These are phyloP conservation scores for Ectemnius continuus DNA, from an alignment of 2,888 invertebrate genomes.

Conservation along the genomic window DNA sequence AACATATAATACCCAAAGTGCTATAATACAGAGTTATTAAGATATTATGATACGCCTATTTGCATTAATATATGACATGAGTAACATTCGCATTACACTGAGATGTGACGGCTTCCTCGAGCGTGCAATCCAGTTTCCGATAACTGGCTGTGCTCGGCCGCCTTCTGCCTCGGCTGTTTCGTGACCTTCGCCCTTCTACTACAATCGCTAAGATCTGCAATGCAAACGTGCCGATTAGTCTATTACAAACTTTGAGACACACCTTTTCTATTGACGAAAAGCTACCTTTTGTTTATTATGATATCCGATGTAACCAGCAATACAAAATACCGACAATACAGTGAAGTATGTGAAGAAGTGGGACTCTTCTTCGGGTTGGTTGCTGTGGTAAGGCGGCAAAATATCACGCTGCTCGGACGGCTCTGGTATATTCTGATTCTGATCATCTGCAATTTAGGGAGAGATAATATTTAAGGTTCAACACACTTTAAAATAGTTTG, in stretches of 20 bases:
- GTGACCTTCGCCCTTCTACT: conserved; percentile 81
- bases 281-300: conserved; percentile 84
- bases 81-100: conserved; percentile 80
- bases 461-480: conserved; percentile 4
- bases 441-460: conserved; percentile 25
- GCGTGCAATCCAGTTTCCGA: conserved; percentile 83
- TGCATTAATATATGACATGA: conserved; percentile 80
- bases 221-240: not conserved
- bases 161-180: conserved; percentile 76
- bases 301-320: conserved; percentile 82
- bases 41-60: conserved; percentile 39
- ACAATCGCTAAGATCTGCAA: conserved; percentile 82
- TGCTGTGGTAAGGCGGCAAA: conserved; percentile 28
- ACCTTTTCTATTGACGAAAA: not conserved
- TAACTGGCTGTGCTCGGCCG: conserved; percentile 83
- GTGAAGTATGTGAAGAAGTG: conserved; percentile 86
- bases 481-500: conserved; percentile 6
- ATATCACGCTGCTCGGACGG: conserved; percentile 25
- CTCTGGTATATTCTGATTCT: conserved; percentile 32
- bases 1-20: conserved; percentile 53
- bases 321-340: conserved; percentile 81
- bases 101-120: conserved; percentile 84
- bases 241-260: too few relatives aligned
- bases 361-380: conserved; percentile 80
- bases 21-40: conserved; percentile 58